These are phyloP conservation scores for Lacanobia oleracea DNA, from an alignment of 2,888 invertebrate genomes.

Conservation along the genomic window DNA sequence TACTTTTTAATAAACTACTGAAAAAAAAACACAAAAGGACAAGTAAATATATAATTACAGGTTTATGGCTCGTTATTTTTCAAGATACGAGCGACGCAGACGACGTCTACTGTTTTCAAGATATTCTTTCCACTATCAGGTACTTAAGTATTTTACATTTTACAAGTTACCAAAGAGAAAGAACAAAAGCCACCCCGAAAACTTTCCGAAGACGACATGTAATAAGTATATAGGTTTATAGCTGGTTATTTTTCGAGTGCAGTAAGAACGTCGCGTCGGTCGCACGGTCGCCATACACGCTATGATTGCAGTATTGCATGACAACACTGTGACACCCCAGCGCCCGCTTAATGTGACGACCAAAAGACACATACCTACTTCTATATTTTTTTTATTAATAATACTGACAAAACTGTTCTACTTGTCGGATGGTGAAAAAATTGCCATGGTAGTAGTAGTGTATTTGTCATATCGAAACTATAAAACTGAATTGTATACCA, in stretches of 20 bases:
- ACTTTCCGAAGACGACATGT: conserved; percentile 33
- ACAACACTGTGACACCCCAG: conserved; percentile 71
- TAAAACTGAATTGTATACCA: background rate
- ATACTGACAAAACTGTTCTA: conserved; percentile 14
- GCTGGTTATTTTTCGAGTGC: conserved; percentile 64
- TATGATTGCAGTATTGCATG: conserved; percentile 85
- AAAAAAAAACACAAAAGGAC: too few relatives aligned
- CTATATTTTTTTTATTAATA: conserved; percentile 43
- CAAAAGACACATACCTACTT: conserved; percentile 60
- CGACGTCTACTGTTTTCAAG: too few relatives aligned
- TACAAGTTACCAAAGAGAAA: background rate
- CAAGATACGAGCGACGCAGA: background rate
- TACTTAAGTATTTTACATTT: background rate
- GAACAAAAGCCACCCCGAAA: conserved; percentile 10
- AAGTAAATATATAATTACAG: too few relatives aligned
- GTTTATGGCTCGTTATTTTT: background rate
- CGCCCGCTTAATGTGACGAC: conserved; percentile 67
- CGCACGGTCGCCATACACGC: conserved; percentile 69
- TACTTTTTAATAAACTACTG: background rate
- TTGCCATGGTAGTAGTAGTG: background rate
- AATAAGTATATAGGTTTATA: conserved; percentile 27
- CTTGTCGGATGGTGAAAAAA: background rate
- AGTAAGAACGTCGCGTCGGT: conserved; percentile 63
- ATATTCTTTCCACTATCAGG: too few relatives aligned
- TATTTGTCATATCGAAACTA: background rate